Conservation (phyloP, 37 sponge, comb jelly and placozoan species). For the Crambe crambe region DNA sequence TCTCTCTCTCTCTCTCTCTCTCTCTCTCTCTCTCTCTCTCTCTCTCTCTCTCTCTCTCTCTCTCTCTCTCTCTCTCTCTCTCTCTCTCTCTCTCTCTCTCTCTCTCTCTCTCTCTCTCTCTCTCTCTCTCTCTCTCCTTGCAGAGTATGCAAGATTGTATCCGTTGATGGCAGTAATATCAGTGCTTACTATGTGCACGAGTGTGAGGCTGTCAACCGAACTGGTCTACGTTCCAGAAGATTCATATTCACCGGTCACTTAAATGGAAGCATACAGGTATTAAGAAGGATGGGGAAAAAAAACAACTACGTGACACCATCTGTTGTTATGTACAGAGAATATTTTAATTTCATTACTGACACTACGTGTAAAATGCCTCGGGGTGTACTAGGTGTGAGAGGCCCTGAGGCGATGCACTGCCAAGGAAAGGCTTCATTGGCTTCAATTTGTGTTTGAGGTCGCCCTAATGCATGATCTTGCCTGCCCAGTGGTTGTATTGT, state of each 20-base stretch:
- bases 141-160: slow-evolving; percentile 88
- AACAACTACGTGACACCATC: neutral
- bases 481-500: no score
- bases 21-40: slow-evolving; percentile 2
- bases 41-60: neutral
- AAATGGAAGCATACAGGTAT: slow-evolving; percentile 89
- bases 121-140: neutral
- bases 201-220: slow-evolving; percentile 89
- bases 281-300: neutral
- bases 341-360: neutral
- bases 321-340: neutral
- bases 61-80: slow-evolving; percentile 14
- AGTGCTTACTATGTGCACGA: slow-evolving; percentile 92
- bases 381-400: no score
- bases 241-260: slow-evolving; percentile 95
- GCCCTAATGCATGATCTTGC: no score
- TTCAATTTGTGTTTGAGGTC: no score
- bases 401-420: no score
- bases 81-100: neutral
- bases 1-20: slow-evolving; percentile 11
- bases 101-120: neutral
- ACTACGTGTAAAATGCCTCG: no score
- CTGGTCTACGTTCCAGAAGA: slow-evolving; percentile 82
- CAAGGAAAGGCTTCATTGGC: no score
- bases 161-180: slow-evolving; percentile 91